phyloP scores from a whole-genome alignment of 1,140 invertebrate genomes.

The Drosophila bocqueti region DNA sequence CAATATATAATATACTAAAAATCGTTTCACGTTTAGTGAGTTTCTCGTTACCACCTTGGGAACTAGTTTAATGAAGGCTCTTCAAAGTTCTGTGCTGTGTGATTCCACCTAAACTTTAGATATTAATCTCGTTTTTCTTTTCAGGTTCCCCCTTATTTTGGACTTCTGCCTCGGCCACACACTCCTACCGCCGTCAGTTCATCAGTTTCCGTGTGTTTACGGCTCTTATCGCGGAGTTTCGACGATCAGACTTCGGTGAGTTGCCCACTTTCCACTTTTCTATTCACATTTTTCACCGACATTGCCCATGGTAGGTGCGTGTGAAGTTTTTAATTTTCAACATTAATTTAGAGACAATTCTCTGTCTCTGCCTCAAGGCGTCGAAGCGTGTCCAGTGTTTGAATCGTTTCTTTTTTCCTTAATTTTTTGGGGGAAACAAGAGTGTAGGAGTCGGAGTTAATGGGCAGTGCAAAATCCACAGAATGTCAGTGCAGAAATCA shows the following conservation, averaged over 20 bases:
- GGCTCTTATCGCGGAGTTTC: conserved; percentile 52
- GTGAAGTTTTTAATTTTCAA: conserved; percentile 81
- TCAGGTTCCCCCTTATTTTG: conserved; percentile 9
- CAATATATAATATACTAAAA: background rate
- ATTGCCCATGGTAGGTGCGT: conserved; percentile 42
- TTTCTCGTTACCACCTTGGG: background rate
- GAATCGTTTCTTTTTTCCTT: background rate
- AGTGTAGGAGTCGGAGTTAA: conserved; percentile 24
- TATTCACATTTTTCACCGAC: background rate
- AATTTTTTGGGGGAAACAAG: background rate
- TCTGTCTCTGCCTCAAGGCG: conserved; percentile 37
- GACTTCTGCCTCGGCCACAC: background rate
- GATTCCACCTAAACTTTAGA: conserved; percentile 16
- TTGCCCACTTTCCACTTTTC: conserved; percentile 4
- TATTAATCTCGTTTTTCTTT: conserved; percentile 21
- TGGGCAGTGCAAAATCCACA: conserved; percentile 50
- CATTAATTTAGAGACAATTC: conserved; percentile 81
- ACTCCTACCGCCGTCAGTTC: background rate
- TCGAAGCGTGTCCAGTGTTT: conserved; percentile 62
- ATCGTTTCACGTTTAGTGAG: no score
- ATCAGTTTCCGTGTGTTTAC: conserved; percentile 29
- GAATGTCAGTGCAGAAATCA: conserved; percentile 63
- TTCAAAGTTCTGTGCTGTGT: conserved; percentile 13
- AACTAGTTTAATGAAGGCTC: background rate
- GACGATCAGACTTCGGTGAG: conserved; percentile 63